Evolutionary conservation across 2,888 invertebrate species (phyloP).

Genomic region (Masnerella sp.): DNA sequence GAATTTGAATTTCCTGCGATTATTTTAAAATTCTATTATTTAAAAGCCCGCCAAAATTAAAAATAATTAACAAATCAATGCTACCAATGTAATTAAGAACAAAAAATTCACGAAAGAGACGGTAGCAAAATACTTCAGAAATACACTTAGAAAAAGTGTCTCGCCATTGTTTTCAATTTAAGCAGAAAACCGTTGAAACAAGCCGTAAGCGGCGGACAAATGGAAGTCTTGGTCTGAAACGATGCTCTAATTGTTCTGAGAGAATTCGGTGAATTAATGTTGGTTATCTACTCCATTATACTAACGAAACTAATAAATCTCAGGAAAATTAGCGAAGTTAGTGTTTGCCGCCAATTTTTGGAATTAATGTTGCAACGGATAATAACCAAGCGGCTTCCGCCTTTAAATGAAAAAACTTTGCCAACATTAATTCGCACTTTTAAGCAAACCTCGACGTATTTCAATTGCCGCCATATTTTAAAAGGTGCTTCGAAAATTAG

Average conservation of each 20-base stretch:
- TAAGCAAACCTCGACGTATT: no score
- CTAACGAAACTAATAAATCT: conserved; percentile 40
- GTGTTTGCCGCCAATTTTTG: conserved; percentile 8
- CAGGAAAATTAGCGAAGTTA: conserved; percentile 19
- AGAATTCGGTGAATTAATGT: conserved; percentile 38
- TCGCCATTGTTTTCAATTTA: conserved; percentile 7
- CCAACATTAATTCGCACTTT: no score
- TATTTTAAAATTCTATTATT: background rate
- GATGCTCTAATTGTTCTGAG: conserved; percentile 31
- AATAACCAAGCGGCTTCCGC: no score
- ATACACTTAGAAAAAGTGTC: conserved; percentile 7
- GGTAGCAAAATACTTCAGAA: background rate
- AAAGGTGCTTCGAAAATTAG: no score
- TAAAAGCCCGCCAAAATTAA: background rate
- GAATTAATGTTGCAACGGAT: background rate
- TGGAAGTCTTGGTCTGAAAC: conserved; percentile 16
- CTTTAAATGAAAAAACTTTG: no score
- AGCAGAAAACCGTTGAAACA: conserved; percentile 9
- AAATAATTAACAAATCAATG: background rate
- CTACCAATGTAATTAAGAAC: background rate
- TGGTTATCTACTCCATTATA: conserved; percentile 31
- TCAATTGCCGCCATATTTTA: no score
- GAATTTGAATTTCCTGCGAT: conserved; percentile 2
- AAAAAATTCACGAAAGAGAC: background rate
- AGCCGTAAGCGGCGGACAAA: conserved; percentile 25